Percentiles rank a stretch among this genome's conserved stretches.
phyloP scores from a whole-genome alignment of 1,140 invertebrate species.

The Drosophila kurseongensis region DNA sequence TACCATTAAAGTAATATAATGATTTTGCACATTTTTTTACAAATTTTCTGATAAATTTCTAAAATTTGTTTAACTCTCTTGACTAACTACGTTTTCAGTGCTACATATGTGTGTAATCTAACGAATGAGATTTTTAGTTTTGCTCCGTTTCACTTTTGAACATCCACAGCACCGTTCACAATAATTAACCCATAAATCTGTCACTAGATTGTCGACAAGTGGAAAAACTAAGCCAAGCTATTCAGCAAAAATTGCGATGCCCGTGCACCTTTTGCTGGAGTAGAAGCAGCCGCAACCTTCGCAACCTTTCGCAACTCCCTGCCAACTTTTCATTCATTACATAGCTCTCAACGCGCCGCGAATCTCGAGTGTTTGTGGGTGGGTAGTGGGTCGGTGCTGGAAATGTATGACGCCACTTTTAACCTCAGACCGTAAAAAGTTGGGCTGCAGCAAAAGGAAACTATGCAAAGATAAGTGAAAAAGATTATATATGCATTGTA shows the following conservation, averaged over 20 bases:
- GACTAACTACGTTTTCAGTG: slow-evolving; percentile 20
- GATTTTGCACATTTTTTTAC: background rate
- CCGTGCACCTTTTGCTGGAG: slow-evolving; percentile 32
- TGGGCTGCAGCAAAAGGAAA: slow-evolving; percentile 57
- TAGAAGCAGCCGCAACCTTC: slow-evolving; percentile 20
- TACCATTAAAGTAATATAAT: slow-evolving; percentile 7
- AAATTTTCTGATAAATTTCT: slow-evolving; percentile 1
- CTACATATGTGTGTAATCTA: slow-evolving; percentile 9
- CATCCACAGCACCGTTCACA: slow-evolving; percentile 23
- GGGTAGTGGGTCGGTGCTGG: slow-evolving; percentile 2
- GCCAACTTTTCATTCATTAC: slow-evolving; percentile 65
- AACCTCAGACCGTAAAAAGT: slow-evolving; percentile 74
- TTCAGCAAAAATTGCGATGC: slow-evolving; percentile 68
- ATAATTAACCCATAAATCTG: slow-evolving; percentile 80
- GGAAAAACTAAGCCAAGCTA: slow-evolving; percentile 55
- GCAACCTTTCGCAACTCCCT: slow-evolving; percentile 46
- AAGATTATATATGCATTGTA: slow-evolving; percentile 82
- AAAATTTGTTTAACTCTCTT: background rate
- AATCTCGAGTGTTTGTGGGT: slow-evolving; percentile 21
- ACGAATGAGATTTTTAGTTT: slow-evolving; percentile 11
- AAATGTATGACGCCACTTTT: slow-evolving; percentile 75
- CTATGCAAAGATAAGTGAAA: slow-evolving; percentile 81
- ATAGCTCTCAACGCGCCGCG: slow-evolving; percentile 44
- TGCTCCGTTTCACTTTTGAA: background rate
- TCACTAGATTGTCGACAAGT: slow-evolving; percentile 70